Conservation (phyloP, 2,113 vertebrate genomes). For the Oryzias celebensis region DNA sequence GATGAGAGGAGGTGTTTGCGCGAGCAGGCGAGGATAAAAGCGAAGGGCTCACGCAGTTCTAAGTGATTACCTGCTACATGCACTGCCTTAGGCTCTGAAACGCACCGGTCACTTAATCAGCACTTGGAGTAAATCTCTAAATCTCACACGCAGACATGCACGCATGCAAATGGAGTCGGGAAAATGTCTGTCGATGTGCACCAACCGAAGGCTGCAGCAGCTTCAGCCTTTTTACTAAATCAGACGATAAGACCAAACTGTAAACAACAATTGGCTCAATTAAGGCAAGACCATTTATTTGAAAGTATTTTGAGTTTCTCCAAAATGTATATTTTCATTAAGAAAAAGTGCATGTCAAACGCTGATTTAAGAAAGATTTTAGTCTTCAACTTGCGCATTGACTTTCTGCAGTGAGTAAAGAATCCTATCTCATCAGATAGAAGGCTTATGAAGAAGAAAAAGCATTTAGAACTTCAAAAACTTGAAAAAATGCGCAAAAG, state of each 20-base stretch:
- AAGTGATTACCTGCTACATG: slow-evolving; percentile 45
- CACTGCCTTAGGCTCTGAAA: slow-evolving; percentile 36
- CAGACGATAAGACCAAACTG: slow-evolving; percentile 34
- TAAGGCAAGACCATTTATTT: background rate
- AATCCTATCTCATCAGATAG: background rate
- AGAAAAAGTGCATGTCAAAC: no score
- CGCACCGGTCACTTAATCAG: slow-evolving; percentile 56
- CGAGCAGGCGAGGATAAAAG: slow-evolving; percentile 43
- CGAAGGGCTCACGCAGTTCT: slow-evolving; percentile 42
- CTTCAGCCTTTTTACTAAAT: slow-evolving; percentile 20
- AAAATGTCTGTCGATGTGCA: slow-evolving; percentile 60
- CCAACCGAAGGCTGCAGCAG: slow-evolving; percentile 56
- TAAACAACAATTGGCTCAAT: slow-evolving; percentile 7
- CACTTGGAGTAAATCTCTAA: slow-evolving; percentile 42
- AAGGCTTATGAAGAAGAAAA: background rate
- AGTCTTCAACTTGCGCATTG: background rate
- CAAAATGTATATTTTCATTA: no score
- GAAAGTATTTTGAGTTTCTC: slow-evolving; percentile 1
- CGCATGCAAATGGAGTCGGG: slow-evolving; percentile 27
- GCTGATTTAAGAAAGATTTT: background rate
- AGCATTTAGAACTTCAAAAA: no score
- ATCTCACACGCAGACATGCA: slow-evolving; percentile 21
- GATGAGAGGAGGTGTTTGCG: slow-evolving; percentile 19
- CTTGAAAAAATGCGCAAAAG: no score
- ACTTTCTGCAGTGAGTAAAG: background rate